phyloP scores from a whole-genome alignment of 2,888 invertebrate species.

The Carpatolechia fugitivella region DNA sequence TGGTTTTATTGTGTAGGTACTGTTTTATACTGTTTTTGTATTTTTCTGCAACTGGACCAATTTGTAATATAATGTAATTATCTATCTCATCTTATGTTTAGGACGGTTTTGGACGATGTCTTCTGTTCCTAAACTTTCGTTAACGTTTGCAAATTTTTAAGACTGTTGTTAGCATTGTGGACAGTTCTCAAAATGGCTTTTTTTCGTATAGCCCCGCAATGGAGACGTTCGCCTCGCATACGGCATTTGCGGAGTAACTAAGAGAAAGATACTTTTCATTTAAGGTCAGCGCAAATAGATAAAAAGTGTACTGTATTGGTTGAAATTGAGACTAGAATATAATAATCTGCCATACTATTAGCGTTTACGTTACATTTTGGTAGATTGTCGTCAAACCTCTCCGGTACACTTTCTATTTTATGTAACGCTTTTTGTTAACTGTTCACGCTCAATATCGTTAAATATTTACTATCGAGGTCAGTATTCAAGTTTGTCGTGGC shows the following conservation, averaged over 20 bases:
- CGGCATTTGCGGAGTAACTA: too few relatives aligned
- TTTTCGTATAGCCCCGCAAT: too few relatives aligned
- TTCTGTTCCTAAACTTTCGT: neutral
- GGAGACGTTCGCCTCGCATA: too few relatives aligned
- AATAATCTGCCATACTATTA: too few relatives aligned
- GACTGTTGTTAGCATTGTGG: neutral
- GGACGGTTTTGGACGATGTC: neutral
- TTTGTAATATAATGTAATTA: neutral
- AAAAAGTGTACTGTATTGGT: too few relatives aligned
- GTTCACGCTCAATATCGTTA: slow-evolving; percentile 19
- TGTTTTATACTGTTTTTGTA: neutral
- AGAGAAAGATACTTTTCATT: neutral
- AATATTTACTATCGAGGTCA: slow-evolving; percentile 12
- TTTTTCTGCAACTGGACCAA: neutral
- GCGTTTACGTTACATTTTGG: too few relatives aligned
- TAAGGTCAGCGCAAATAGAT: too few relatives aligned
- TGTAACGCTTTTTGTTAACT: neutral
- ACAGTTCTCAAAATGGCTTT: neutral
- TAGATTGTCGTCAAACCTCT: too few relatives aligned
- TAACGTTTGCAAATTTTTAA: neutral
- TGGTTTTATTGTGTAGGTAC: too few relatives aligned
- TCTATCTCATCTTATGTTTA: neutral
- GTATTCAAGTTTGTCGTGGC: slow-evolving; percentile 22
- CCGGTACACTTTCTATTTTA: too few relatives aligned
- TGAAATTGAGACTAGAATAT: too few relatives aligned